Conservation (phyloP, 1,140 invertebrate species). For the Drosophila pallidifrons region DNA sequence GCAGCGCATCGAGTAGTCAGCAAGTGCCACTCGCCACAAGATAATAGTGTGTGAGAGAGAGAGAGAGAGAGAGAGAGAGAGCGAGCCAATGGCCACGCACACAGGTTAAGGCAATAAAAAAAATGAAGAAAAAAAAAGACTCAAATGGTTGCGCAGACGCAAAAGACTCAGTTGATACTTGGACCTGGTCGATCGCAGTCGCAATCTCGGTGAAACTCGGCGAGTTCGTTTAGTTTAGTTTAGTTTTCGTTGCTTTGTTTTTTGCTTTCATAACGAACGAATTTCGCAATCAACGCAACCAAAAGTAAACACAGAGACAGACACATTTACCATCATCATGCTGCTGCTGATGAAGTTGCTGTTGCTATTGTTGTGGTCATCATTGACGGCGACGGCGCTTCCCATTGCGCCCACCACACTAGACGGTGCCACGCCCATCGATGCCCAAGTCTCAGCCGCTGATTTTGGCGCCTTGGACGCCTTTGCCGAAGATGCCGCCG, state of each 20-base stretch:
- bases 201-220: slow-evolving; percentile 13
- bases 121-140: slow-evolving; percentile 12
- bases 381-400: background rate
- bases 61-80: background rate
- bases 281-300: background rate
- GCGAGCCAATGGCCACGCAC: slow-evolving; percentile 28
- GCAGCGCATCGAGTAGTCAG: slow-evolving; percentile 11
- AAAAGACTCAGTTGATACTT: slow-evolving; percentile 67
- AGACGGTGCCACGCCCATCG: slow-evolving; percentile 73
- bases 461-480: slow-evolving; percentile 69
- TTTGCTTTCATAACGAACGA: slow-evolving; percentile 37
- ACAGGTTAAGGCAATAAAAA: slow-evolving; percentile 58
- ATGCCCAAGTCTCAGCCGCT: slow-evolving; percentile 62
- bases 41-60: background rate
- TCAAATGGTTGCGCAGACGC: slow-evolving; percentile 77
- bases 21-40: slow-evolving; percentile 1
- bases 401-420: slow-evolving; percentile 63
- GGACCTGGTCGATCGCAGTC: slow-evolving; percentile 52
- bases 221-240: background rate
- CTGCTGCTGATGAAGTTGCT: slow-evolving; percentile 11
- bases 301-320: background rate
- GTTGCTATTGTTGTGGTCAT: slow-evolving; percentile 19
- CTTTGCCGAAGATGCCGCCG: slow-evolving; percentile 65
- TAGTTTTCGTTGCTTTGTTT: slow-evolving; percentile 7
- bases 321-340: slow-evolving; percentile 16